A percentile compares a stretch with the other conserved stretches of the same genome.
Conservation (phyloP, 2,797 vertebrate species). For the Ispidina picta region DNA sequence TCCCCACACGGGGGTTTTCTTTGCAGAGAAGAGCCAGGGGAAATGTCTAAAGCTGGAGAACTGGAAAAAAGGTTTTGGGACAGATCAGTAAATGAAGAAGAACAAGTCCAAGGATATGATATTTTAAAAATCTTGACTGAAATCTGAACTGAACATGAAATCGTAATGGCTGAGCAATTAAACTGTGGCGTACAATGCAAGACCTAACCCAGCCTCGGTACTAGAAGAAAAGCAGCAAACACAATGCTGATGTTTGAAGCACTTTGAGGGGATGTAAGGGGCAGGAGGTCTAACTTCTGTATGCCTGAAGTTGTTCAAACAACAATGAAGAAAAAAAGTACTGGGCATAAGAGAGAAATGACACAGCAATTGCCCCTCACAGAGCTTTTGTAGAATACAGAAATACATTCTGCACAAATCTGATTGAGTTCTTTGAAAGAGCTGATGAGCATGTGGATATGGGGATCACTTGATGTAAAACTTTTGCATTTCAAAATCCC, state of each 20-base stretch:
- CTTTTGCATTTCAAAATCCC: neutral
- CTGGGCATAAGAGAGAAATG: neutral
- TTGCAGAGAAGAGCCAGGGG: neutral
- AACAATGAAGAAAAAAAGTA: neutral
- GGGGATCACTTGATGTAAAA: neutral
- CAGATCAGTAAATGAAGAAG: neutral
- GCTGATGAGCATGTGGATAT: neutral
- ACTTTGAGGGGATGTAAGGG: neutral
- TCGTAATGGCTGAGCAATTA: neutral
- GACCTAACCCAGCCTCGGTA: neutral
- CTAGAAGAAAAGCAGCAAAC: neutral
- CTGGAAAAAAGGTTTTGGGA: neutral
- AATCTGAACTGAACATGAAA: conserved; percentile 1
- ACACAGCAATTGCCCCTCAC: neutral
- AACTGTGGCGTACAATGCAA: neutral
- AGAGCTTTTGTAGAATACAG: neutral
- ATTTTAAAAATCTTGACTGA: neutral
- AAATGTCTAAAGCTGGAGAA: neutral
- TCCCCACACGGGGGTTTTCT: neutral
- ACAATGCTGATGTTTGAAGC: neutral
- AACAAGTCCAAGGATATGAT: neutral
- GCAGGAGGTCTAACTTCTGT: neutral
- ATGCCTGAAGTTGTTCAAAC: neutral
- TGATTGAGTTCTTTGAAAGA: neutral
- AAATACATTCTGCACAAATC: neutral